Conservation (phyloP, 2,113 vertebrate genomes). For the Prionailurus bengalensis region DNA sequence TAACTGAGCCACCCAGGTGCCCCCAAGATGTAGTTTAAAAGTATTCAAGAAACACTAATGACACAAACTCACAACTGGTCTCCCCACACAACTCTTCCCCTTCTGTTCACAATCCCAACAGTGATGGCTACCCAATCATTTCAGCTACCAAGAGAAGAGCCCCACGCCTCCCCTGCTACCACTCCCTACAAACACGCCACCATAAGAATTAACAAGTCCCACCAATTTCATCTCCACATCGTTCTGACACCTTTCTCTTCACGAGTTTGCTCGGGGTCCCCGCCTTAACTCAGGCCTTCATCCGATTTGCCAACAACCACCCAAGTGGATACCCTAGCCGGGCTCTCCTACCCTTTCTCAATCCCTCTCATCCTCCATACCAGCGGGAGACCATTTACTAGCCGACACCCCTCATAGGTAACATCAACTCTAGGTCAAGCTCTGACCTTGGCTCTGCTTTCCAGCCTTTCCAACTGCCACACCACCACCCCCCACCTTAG, state of each 20-base stretch:
- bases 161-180: rapidly evolving
- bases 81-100: background rate
- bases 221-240: too few species aligned
- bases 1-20: too few species aligned
- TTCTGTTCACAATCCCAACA: background rate
- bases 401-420: rapidly evolving
- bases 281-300: too few species aligned
- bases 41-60: background rate
- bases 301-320: background rate
- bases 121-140: background rate
- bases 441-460: background rate
- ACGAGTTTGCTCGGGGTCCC: too few species aligned
- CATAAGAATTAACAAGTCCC: background rate
- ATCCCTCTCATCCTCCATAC: background rate
- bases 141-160: background rate
- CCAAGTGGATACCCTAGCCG: background rate
- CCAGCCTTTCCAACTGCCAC: background rate
- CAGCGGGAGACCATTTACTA: background rate
- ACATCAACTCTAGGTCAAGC: background rate
- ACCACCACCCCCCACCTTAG: background rate
- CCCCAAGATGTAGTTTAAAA: background rate
- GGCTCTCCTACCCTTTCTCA: background rate
- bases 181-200: background rate
- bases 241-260: background rate
- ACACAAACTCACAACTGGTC: background rate